Base-by-base conservation (phyloP, 2,797 vertebrate species). In the Anniella stebbinsi region DNA sequence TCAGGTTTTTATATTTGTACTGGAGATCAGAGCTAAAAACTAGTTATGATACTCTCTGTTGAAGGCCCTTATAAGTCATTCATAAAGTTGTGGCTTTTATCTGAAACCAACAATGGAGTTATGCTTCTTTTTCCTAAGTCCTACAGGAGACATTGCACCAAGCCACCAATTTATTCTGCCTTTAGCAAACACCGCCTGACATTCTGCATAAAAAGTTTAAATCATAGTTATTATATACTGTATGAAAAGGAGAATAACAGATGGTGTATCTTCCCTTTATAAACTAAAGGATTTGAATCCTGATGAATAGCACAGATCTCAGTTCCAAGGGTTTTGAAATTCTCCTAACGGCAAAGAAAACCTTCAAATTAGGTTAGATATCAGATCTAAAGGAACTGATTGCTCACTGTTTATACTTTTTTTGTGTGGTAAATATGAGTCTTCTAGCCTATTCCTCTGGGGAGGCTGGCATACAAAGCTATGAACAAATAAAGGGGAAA, bases 61-160 rank as follows among this genome's bases (percentile, higher is more conserved):
- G 80, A n/a, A 81, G n/a, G 23, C 36, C n/a, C 60, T 81, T 38
- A 36, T 63, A 63, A 63, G 45, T 25, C 1, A 38, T 23, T n/a
- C 63, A 57, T 81, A 81, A 60, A 38, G 21, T 33, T 60, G 11
- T 36, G 54, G 4, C 23, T 11, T 23, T 63, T 57, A 36, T 25
- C 18, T 23, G 36, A 81, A 63, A 4, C 11, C 4, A 81, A n/a
- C 30, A 57, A 21, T 90, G n/a, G 11, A 88, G 76, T 11, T 91
- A 33, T 36, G 94, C 95, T 94, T 94, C 76, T 92, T 21, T 84
- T 80, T 92, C 89, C 87, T 91, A 13, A n/a, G 12, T 63, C 60
- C 54, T 81, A 18, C 54, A 60, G 80, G 92, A 93, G 70, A 91
- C 78, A 81, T 89, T 87, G 60, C 69, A 2, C 30, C 84, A 23